These are phyloP conservation scores for Drosophila pseudotakahashii DNA, from an alignment of 2,888 invertebrate species.

Conservation along the genomic window DNA sequence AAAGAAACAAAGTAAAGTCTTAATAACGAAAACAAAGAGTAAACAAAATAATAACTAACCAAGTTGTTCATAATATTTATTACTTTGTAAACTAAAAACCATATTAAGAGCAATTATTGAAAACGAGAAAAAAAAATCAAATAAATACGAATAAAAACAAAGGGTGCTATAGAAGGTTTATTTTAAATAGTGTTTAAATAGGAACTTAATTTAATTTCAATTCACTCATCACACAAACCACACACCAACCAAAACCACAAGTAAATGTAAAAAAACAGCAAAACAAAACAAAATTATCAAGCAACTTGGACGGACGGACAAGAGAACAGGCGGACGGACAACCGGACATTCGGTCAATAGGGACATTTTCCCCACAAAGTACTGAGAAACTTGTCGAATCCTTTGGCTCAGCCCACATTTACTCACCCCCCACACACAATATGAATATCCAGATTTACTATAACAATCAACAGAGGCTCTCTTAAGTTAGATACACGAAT, in stretches of 20 bases:
- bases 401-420: conserved; percentile 63
- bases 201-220: conserved; percentile 73
- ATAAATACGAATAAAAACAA: conserved; percentile 80
- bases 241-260: conserved; percentile 42
- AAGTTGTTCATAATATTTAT: conserved; percentile 56
- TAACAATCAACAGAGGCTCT: conserved; percentile 76
- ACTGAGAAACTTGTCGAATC: conserved; percentile 73
- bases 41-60: conserved; percentile 45
- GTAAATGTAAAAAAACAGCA: conserved; percentile 47
- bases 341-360: conserved; percentile 19
- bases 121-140: conserved; percentile 56
- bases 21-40: conserved; percentile 61
- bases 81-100: conserved; percentile 42
- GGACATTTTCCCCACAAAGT: conserved; percentile 46
- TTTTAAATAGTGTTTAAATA: conserved; percentile 74
- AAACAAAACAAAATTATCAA: conserved; percentile 64
- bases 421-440: conserved; percentile 39
- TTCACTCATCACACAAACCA: conserved; percentile 44
- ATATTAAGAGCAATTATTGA: conserved; percentile 35
- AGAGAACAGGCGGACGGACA: conserved; percentile 21
- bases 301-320: conserved; percentile 56
- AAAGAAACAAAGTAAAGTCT: conserved; percentile 80
- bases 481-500: conserved; percentile 74
- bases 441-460: conserved; percentile 51
- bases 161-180: conserved; percentile 81